phyloP scores from a whole-genome alignment of 2,797 vertebrate genomes.

The Australoheros facetus region DNA sequence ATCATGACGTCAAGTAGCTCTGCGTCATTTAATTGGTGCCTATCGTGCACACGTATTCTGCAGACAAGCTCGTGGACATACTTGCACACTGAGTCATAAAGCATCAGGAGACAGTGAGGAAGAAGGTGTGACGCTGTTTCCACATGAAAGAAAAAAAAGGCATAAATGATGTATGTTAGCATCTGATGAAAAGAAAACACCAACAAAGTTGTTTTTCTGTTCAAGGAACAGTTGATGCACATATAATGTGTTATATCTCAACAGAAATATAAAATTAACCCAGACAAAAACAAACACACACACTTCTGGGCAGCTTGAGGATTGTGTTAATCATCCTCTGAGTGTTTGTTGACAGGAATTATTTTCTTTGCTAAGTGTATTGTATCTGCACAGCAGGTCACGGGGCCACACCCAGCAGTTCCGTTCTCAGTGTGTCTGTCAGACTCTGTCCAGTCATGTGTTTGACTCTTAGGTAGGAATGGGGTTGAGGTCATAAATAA shows the following conservation, averaged over 20 bases:
- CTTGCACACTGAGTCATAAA: conserved; percentile 47
- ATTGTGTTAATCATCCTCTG: conserved; percentile 57
- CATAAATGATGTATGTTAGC: conserved; percentile 3
- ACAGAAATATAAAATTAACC: conserved; percentile 5
- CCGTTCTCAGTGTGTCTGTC: conserved; percentile 49
- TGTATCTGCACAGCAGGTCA: conserved; percentile 84
- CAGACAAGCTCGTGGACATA: conserved; percentile 20
- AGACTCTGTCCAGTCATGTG: conserved; percentile 53
- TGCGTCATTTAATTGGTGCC: conserved; percentile 72
- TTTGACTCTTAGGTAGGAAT: conserved; percentile 41
- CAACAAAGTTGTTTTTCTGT: background rate
- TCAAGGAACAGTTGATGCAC: background rate
- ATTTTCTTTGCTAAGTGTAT: conserved; percentile 72
- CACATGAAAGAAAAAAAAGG: conserved; percentile 22
- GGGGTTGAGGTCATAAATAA: conserved; percentile 17
- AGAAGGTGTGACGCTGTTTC: conserved; percentile 60
- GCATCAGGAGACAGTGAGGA: conserved; percentile 50
- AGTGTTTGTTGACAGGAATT: conserved; percentile 67
- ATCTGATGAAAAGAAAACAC: background rate
- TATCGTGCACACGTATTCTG: background rate
- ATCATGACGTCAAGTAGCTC: background rate
- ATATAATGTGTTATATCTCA: background rate
- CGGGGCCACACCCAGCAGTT: conserved; percentile 62
- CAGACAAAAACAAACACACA: conserved; percentile 34
- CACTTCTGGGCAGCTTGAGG: conserved; percentile 22